A percentile compares a stretch with the other conserved stretches of the same genome.
These are phyloP conservation scores for Halocaridina rubra DNA, from an alignment of 2,888 invertebrate genomes.

Conservation along the genomic window DNA sequence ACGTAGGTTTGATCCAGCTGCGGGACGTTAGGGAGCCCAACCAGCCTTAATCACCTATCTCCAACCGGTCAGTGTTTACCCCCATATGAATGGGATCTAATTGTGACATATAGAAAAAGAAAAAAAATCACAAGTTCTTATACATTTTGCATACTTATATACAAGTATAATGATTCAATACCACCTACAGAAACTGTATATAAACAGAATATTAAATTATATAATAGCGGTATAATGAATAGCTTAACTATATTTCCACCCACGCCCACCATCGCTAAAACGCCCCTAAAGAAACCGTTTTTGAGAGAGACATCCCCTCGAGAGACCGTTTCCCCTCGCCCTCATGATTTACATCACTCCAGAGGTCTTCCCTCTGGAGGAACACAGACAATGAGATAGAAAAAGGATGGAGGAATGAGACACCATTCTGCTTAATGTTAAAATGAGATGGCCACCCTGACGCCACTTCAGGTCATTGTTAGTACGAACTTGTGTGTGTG, in stretches of 20 bases:
- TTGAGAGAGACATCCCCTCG: no score
- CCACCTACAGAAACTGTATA: no score
- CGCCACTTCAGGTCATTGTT: not conserved
- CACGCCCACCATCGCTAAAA: not conserved
- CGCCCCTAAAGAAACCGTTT: not conserved
- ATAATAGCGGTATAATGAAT: not conserved
- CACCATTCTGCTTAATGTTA: not conserved
- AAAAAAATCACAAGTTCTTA: no score
- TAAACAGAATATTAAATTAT: no score
- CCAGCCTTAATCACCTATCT: no score
- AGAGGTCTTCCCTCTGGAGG: not conserved
- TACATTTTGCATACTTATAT: no score
- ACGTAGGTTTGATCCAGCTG: no score
- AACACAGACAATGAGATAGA: not conserved
- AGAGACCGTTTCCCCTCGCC: not conserved
- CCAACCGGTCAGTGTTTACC: no score
- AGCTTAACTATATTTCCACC: not conserved
- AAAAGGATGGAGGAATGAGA: not conserved
- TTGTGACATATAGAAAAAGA: no score
- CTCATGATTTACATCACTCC: not conserved
- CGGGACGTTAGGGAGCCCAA: no score
- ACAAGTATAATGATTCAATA: no score
- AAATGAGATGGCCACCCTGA: not conserved
- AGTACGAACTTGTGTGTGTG: not conserved
- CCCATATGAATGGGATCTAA: no score